phyloP scores from a whole-genome alignment of 2,888 invertebrate genomes.

The Nowickia ferox region DNA sequence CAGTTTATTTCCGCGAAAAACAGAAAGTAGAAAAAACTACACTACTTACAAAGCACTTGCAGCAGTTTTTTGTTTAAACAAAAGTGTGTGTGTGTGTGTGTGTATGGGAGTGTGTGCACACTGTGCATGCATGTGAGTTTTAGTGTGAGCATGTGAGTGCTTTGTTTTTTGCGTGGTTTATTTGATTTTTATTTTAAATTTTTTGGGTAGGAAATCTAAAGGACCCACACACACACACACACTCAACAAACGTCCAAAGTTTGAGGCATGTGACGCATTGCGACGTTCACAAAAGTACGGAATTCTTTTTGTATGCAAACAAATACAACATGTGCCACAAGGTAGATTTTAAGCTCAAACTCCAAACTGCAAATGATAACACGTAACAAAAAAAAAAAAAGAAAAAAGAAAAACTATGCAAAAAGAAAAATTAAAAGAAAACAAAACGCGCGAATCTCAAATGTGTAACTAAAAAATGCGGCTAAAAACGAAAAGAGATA shows the following conservation, averaged over 20 bases:
- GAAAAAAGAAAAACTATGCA: background rate
- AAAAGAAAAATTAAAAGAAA: constrained; percentile 32
- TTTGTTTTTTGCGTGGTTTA: constrained; percentile 32
- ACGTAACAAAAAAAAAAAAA: constrained; percentile 27
- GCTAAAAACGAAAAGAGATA: background rate
- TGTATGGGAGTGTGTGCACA: constrained; percentile 15
- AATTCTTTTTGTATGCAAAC: constrained; percentile 56
- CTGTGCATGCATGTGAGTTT: background rate
- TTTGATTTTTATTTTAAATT: constrained; percentile 43
- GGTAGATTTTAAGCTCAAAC: constrained; percentile 62
- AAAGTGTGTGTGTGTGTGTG: constrained; percentile 14
- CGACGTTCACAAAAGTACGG: constrained; percentile 62
- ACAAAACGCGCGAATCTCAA: constrained; percentile 55
- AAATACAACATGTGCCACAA: constrained; percentile 65
- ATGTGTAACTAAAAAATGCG: constrained; percentile 35
- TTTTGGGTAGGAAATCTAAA: constrained; percentile 55
- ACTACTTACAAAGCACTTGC: constrained; percentile 64
- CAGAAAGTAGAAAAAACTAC: constrained; percentile 44
- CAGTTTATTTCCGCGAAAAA: constrained; percentile 69
- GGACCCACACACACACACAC: constrained; percentile 17
- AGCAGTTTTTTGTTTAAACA: constrained; percentile 60
- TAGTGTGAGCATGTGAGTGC: constrained; percentile 24
- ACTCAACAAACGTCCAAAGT: constrained; percentile 58
- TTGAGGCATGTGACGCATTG: constrained; percentile 72
- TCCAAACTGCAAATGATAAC: constrained; percentile 54